A percentile compares a stretch with the other conserved stretches of the same genome.
These are phyloP conservation scores for Dromaius novaehollandiae DNA, from an alignment of 2,113 vertebrate genomes.

Conservation along the genomic window DNA sequence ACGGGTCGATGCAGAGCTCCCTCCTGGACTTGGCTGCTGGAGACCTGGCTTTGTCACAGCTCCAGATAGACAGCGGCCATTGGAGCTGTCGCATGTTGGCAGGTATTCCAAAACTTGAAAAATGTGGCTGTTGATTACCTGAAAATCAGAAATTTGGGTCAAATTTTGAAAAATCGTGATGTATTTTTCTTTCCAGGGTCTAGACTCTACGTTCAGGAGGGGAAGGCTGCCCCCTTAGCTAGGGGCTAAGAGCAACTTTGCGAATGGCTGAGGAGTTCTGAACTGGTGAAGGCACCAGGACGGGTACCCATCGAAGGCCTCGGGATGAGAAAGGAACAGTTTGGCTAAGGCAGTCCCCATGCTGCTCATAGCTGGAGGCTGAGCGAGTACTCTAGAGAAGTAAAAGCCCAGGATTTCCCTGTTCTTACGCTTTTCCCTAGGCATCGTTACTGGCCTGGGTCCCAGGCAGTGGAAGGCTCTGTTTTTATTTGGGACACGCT, in stretches of 20 bases:
- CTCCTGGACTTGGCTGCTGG: neutral
- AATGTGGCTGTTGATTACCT: neutral
- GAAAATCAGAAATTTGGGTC: neutral
- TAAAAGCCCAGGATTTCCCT: rapidly evolving
- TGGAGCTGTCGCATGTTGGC: neutral
- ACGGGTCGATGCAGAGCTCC: neutral
- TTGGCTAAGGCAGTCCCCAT: neutral
- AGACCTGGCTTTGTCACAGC: neutral
- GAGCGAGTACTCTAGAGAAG: neutral
- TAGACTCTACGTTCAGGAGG: no score
- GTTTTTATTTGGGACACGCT: neutral
- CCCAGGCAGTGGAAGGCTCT: rapidly evolving
- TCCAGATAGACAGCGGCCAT: neutral
- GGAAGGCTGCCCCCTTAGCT: neutral
- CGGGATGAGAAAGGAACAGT: rapidly evolving
- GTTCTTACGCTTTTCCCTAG: rapidly evolving
- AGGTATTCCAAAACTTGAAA: neutral
- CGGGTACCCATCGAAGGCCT: neutral
- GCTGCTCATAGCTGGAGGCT: rapidly evolving
- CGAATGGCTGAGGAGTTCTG: neutral
- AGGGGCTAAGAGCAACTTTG: neutral
- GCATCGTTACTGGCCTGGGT: rapidly evolving
- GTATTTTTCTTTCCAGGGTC: rapidly evolving
- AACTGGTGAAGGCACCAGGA: neutral
- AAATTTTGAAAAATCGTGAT: neutral